Evolutionary conservation across 2,113 vertebrate species (phyloP).

Genomic region (Seriola dumerili): DNA sequence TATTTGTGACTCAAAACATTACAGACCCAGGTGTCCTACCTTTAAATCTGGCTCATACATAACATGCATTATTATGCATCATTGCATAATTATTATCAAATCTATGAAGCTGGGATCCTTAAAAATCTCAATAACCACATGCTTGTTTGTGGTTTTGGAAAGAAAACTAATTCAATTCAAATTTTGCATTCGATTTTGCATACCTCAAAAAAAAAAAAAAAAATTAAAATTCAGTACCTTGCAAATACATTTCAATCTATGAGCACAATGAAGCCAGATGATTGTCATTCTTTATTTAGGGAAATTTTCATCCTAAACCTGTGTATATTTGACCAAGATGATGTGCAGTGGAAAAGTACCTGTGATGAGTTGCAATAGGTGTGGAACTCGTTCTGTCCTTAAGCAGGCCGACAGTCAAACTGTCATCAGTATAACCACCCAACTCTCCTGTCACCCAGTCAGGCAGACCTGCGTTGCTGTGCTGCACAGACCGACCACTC

Average conservation of each 20-base stretch:
- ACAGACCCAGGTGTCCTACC: too few relatives aligned
- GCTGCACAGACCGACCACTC: slow-evolving; percentile 55
- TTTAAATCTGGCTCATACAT: too few relatives aligned
- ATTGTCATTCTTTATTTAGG: neutral
- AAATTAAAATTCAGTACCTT: neutral
- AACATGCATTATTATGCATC: too few relatives aligned
- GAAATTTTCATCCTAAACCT: neutral
- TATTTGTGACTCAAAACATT: too few relatives aligned
- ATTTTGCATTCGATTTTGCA: neutral
- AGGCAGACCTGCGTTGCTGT: slow-evolving; percentile 78
- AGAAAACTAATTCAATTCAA: neutral
- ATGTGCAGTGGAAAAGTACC: slow-evolving; percentile 51
- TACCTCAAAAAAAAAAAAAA: neutral
- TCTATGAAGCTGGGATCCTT: neutral
- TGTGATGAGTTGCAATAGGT: slow-evolving; percentile 49
- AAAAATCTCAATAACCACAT: neutral
- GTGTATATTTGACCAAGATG: neutral
- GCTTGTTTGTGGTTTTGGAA: neutral
- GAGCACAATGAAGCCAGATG: neutral
- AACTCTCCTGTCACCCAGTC: slow-evolving; percentile 90
- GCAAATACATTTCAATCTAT: neutral
- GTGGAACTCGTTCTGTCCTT: slow-evolving; percentile 67
- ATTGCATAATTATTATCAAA: neutral
- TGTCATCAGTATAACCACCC: slow-evolving; percentile 67
- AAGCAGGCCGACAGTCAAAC: slow-evolving; percentile 69